Evolutionary conservation across 2,888 invertebrate genomes (phyloP).

Genomic region (Sericinus montela): DNA sequence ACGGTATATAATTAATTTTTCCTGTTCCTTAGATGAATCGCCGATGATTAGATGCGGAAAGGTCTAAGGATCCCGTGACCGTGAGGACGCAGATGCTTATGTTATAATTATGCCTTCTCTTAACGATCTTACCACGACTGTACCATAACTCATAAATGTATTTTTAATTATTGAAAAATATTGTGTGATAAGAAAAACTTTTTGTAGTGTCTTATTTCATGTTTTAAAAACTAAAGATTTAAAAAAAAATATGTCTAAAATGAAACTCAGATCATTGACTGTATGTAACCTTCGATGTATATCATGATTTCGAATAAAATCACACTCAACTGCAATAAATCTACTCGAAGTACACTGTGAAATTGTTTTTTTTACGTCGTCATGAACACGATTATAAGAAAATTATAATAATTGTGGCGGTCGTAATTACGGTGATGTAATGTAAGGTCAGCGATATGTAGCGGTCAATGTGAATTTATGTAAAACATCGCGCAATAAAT

Average conservation of each 20-base stretch:
- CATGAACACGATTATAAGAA: slow-evolving; percentile 71
- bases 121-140: slow-evolving; percentile 65
- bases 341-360: slow-evolving; percentile 57
- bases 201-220: background rate
- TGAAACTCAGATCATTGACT: background rate
- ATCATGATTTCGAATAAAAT: slow-evolving; percentile 45
- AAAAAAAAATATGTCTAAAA: background rate
- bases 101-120: slow-evolving; percentile 59
- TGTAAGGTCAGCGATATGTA: slow-evolving; percentile 63
- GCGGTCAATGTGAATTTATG: slow-evolving; percentile 73
- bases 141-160: slow-evolving; percentile 24
- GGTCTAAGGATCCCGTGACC: slow-evolving; percentile 48
- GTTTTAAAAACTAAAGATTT: background rate
- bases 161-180: slow-evolving; percentile 24
- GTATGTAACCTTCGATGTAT: background rate
- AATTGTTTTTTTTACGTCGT: slow-evolving; percentile 69
- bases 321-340: slow-evolving; percentile 57
- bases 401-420: slow-evolving; percentile 76
- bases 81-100: slow-evolving; percentile 68
- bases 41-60: slow-evolving; percentile 62
- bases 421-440: slow-evolving; percentile 74
- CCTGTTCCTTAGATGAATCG: slow-evolving; percentile 72
- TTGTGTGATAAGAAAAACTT: too few species aligned
- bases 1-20: slow-evolving; percentile 72
- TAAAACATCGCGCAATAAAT: slow-evolving; percentile 76